Percentiles rank a stretch among this genome's conserved stretches.
Conservation (phyloP, 2,888 invertebrate genomes). For the Epirrhoe alternata region DNA sequence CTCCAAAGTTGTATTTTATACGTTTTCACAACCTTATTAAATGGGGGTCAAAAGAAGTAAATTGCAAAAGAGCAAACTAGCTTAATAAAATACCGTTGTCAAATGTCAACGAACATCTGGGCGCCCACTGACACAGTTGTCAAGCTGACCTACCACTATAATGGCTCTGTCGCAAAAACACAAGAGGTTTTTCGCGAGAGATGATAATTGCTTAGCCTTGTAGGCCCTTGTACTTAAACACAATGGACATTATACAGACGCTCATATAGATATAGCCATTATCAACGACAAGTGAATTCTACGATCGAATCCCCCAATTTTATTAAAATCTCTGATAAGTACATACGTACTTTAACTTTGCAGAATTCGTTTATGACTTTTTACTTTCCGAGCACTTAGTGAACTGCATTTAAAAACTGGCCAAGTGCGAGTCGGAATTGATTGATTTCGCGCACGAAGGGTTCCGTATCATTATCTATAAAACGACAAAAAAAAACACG, state of each 20-base stretch:
- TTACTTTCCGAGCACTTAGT: not conserved
- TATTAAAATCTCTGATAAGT: not conserved
- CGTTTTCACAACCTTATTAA: conserved; percentile 24
- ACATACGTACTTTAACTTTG: not conserved
- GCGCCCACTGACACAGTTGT: conserved; percentile 53
- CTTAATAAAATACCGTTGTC: conserved; percentile 36
- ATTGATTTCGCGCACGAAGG: too few species aligned
- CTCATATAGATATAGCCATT: not conserved
- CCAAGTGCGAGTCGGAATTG: too few species aligned
- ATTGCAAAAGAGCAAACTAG: conserved; percentile 28
- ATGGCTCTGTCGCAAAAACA: conserved; percentile 52
- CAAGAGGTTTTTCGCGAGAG: conserved; percentile 36
- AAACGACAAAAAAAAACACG: too few species aligned
- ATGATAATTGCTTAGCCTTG: conserved; percentile 25
- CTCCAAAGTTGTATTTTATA: conserved; percentile 3
- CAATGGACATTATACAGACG: conserved; percentile 1
- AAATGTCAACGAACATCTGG: conserved; percentile 36
- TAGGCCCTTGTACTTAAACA: conserved; percentile 9
- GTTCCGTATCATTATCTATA: too few species aligned
- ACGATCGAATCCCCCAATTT: not conserved
- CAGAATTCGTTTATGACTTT: not conserved
- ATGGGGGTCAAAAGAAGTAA: conserved; percentile 28
- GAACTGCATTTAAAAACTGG: not conserved
- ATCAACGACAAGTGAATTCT: not conserved
- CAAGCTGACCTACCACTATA: conserved; percentile 53